Evolutionary conservation across 2,797 vertebrate species (phyloP), one percentile per base, ranked within the genome.

Genomic region (Gorsachius magnificus): DNA sequence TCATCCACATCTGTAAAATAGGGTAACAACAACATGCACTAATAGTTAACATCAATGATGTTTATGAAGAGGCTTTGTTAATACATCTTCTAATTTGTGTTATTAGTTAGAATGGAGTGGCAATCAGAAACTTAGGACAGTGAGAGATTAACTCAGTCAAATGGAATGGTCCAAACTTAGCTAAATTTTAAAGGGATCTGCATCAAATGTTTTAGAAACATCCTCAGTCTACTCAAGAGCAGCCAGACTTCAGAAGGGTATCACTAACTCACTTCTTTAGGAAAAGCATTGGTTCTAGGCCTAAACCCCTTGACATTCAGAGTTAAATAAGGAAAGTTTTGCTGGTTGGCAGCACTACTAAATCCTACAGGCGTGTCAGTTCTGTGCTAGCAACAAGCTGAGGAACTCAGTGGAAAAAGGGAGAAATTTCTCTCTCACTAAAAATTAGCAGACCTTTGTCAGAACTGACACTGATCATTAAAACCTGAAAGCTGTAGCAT

Each of bases 391-490:
- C 64, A 87, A 76, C 68, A 91, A 43, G 57, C 25, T 84, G 65
- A 94, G 24, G 57, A 61, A 88, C 24, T 56, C 15, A 77, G 63
- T 71, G 64, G 33, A 74, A 94, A 91, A 78, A 36, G 21, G 19
- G 38, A 84, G 9, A 77, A 90, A 94, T 85, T 75, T 95, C 46
- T 89, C 22, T 76, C 93, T 88, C 70, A 87, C 33, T 77, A 92
- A 94, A 93, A 93, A 79, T 35, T 56, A 86, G 17, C 2, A 0
- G 43, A 56, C 94, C 82, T 97, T 97, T 95, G 93, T 96, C 91
- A 96, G 85, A 92, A 63, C 28, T 93, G 95, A 86, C 93, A 94
- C 54, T 89, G 79, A 96, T 95, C 85, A 96, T 95, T 97, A 97
- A 94, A 96, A 96, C 61, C 72, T 95, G 89, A 97, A 95, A 94